These are phyloP conservation scores for Lycophotia porphyrea DNA, from an alignment of 2,888 invertebrate species.

Conservation along the genomic window DNA sequence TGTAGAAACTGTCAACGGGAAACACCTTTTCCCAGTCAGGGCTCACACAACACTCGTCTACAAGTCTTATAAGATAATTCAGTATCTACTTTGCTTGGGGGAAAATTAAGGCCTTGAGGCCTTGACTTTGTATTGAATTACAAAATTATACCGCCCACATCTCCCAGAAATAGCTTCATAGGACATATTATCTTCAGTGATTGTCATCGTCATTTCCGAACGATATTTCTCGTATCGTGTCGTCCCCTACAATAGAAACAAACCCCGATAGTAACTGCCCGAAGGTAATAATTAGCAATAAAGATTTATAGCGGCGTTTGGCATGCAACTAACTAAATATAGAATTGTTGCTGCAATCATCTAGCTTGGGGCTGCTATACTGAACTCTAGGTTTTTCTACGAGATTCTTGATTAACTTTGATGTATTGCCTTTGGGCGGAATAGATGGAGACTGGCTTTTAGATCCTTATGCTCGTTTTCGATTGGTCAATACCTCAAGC, in stretches of 20 bases:
- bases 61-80: too few species aligned
- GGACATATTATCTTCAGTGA: too few species aligned
- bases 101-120: too few species aligned
- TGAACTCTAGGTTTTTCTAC: slow-evolving; percentile 10
- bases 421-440: slow-evolving; percentile 18
- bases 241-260: slow-evolving; percentile 65
- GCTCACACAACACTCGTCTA: too few species aligned
- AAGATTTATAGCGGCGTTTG: slow-evolving; percentile 81
- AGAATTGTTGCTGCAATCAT: slow-evolving; percentile 71
- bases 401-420: slow-evolving; percentile 45
- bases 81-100: too few species aligned
- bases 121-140: too few species aligned
- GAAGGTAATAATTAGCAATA: slow-evolving; percentile 82
- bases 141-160: too few species aligned
- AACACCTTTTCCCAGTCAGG: too few species aligned
- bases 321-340: slow-evolving; percentile 75
- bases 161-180: too few species aligned
- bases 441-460: background rate
- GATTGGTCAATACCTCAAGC: background rate
- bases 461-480: background rate
- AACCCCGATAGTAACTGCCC: slow-evolving; percentile 71
- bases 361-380: slow-evolving; percentile 76
- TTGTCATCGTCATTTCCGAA: too few species aligned
- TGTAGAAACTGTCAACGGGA: too few species aligned
- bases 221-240: background rate